Conservation (phyloP, 2,888 invertebrate genomes). For the Arge pagana region DNA sequence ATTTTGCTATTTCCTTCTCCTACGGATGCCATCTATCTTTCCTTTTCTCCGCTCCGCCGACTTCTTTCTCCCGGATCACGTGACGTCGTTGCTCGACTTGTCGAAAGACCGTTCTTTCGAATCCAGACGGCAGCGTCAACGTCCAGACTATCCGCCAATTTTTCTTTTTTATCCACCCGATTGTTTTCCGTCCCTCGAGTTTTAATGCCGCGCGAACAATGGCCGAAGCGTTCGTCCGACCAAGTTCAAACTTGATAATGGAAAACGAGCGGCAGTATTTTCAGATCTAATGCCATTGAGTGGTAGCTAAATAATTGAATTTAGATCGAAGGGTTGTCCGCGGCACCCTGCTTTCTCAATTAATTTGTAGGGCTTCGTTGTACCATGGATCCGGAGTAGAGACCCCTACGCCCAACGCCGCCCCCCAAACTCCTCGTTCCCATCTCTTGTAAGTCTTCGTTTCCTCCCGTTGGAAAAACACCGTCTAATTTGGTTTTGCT, state of each 20-base stretch:
- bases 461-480: constrained; percentile 44
- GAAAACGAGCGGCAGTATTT: constrained; percentile 33
- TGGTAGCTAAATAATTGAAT: constrained; percentile 52
- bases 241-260: constrained; percentile 18
- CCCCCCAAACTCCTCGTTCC: constrained; percentile 27
- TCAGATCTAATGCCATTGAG: constrained; percentile 31
- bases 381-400: constrained; percentile 1
- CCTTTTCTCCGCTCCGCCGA: no score
- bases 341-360: constrained; percentile 41
- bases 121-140: no score
- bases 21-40: no score
- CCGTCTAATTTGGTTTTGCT: constrained; percentile 7
- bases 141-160: no score
- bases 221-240: background rate
- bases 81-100: no score
- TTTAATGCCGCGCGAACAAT: no score
- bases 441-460: constrained; percentile 45
- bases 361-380: constrained; percentile 53
- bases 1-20: no score
- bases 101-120: no score
- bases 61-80: no score
- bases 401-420: constrained; percentile 7
- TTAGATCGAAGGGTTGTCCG: constrained; percentile 51
- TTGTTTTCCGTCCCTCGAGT: no score
- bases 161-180: no score